phyloP scores from a whole-genome alignment of 1,140 invertebrate species.

The Cydia pomonella region DNA sequence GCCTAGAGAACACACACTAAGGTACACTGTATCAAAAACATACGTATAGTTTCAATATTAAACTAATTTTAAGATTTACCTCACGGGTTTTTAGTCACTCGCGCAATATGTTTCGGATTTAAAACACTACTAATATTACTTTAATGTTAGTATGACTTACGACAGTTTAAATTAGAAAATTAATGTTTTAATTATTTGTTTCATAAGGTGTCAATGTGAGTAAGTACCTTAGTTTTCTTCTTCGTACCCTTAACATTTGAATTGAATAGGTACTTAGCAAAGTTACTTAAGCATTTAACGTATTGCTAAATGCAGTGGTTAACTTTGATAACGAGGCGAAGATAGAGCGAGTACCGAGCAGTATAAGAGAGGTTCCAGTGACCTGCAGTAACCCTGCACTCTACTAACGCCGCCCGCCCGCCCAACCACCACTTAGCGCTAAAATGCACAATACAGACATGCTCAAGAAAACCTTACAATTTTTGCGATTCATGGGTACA shows the following conservation, averaged over 20 bases:
- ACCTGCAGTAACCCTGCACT: slow-evolving; percentile 12
- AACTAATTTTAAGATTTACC: too few relatives aligned
- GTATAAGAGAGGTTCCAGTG: slow-evolving; percentile 2
- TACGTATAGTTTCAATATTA: too few relatives aligned
- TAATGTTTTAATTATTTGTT: too few relatives aligned
- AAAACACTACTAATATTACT: too few relatives aligned
- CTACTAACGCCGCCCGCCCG: slow-evolving; percentile 10
- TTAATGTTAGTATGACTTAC: too few relatives aligned
- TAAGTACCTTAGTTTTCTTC: not conserved
- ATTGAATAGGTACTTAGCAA: not conserved
- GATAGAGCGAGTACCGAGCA: not conserved
- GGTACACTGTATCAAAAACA: too few relatives aligned
- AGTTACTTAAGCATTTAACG: not conserved
- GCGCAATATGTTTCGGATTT: too few relatives aligned
- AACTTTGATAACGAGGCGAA: slow-evolving; percentile 1
- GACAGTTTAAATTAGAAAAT: too few relatives aligned
- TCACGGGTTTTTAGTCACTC: too few relatives aligned
- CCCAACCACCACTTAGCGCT: slow-evolving; percentile 18
- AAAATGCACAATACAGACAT: slow-evolving; percentile 23
- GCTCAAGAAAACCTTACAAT: not conserved
- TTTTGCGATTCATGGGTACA: not conserved
- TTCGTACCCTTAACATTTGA: not conserved
- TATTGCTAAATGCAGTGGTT: not conserved
- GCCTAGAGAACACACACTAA: too few relatives aligned
- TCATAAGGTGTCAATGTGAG: too few relatives aligned